Percentiles rank a stretch among this genome's conserved stretches.
These are phyloP conservation scores for Xenopus borealis DNA, from an alignment of 2,113 vertebrate species.

Conservation along the genomic window DNA sequence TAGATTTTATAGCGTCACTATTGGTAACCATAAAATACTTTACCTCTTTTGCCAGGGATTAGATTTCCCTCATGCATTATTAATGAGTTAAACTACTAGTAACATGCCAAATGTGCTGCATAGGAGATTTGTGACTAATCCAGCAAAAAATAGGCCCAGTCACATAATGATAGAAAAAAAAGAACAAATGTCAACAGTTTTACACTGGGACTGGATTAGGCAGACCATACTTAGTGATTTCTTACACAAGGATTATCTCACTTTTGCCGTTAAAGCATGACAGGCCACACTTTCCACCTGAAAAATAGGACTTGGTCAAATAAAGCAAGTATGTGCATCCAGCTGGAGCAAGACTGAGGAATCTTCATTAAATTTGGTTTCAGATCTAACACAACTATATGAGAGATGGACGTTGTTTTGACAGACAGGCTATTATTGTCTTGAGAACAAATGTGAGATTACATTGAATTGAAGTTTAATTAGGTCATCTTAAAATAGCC, in stretches of 20 bases:
- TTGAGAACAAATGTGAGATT: slow-evolving; percentile 58
- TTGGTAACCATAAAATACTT: slow-evolving; percentile 65
- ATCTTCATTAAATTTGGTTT: slow-evolving; percentile 57
- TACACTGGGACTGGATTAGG: slow-evolving; percentile 99
- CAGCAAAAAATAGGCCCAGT: slow-evolving; percentile 99
- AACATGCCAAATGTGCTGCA: slow-evolving; percentile 98
- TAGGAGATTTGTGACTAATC: slow-evolving; percentile 99
- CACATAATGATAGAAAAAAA: slow-evolving; percentile 98
- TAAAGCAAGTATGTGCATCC: slow-evolving; percentile 34
- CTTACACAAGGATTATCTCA: slow-evolving; percentile 83
- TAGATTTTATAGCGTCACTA: not conserved
- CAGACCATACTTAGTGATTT: slow-evolving; percentile 80
- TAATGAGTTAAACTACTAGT: slow-evolving; percentile 99
- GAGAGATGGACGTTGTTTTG: slow-evolving; percentile 48
- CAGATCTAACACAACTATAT: slow-evolving; percentile 53
- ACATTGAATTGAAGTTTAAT: slow-evolving; percentile 53
- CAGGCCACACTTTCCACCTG: slow-evolving; percentile 75
- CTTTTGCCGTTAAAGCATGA: slow-evolving; percentile 72
- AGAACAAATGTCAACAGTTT: slow-evolving; percentile 99
- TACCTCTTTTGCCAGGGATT: slow-evolving; percentile 84
- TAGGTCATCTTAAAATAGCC: slow-evolving; percentile 58
- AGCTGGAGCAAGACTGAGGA: slow-evolving; percentile 35
- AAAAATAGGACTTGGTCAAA: slow-evolving; percentile 43
- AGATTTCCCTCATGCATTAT: slow-evolving; percentile 99
- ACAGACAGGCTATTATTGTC: slow-evolving; percentile 49